Evolutionary conservation across 2,113 vertebrate species (phyloP).

Genomic region (Menidia beryllina): DNA sequence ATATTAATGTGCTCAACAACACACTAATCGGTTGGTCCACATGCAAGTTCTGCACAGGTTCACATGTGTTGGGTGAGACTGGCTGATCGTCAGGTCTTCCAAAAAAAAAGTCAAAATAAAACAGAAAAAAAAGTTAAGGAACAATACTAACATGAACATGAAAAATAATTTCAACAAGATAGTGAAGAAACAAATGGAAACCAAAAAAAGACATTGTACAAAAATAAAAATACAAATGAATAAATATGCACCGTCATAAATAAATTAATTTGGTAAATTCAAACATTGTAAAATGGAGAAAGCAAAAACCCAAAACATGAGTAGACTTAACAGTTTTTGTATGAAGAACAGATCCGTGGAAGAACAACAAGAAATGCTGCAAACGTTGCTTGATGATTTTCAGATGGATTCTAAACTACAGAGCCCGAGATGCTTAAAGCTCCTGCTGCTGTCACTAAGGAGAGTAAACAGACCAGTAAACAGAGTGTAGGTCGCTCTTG

Average conservation of each 20-base stretch:
- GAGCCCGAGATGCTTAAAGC: conserved; percentile 39
- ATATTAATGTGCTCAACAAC: conserved; percentile 29
- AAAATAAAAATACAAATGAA: conserved; percentile 81
- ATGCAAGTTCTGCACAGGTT: conserved; percentile 40
- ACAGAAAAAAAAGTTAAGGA: conserved; percentile 9
- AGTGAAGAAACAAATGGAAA: conserved; percentile 34
- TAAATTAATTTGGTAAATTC: conserved; percentile 82
- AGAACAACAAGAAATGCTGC: conserved; percentile 36
- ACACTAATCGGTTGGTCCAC: conserved; percentile 44
- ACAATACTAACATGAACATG: conserved; percentile 49
- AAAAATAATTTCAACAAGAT: conserved; percentile 40
- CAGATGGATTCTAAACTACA: background rate
- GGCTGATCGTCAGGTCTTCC: conserved; percentile 25
- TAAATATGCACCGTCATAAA: conserved; percentile 83
- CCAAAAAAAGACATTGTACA: conserved; percentile 61
- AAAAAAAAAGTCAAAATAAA: conserved; percentile 10
- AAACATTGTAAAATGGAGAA: conserved; percentile 64
- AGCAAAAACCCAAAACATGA: conserved; percentile 53
- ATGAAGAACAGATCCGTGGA: conserved; percentile 40
- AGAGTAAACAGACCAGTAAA: conserved; percentile 7
- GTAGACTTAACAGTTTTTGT: conserved; percentile 69
- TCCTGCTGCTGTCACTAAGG: conserved; percentile 18
- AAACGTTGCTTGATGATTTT: background rate
- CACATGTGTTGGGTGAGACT: conserved; percentile 54
- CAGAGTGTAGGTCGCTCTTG: background rate